Evolutionary conservation across 2,113 vertebrate species (phyloP).

Genomic region (Antigone vipio): DNA sequence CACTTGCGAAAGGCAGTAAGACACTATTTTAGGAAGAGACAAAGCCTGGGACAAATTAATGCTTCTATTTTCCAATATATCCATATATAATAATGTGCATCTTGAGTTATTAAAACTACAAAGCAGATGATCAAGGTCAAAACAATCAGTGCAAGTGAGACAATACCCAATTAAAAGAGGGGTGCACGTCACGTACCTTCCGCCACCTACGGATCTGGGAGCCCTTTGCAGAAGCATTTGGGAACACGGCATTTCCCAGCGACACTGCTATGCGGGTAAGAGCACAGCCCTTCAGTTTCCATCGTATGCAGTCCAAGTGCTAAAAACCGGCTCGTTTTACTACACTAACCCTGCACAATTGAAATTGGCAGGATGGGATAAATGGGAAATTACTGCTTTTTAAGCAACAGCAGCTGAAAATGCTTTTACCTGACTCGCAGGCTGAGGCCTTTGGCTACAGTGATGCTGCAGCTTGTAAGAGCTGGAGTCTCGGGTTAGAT

Average conservation of each 20-base stretch:
- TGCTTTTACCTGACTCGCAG: neutral
- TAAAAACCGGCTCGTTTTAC: neutral
- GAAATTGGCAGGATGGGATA: rapidly evolving
- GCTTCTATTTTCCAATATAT: neutral
- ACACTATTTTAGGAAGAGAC: neutral
- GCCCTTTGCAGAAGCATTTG: neutral
- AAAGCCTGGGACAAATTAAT: neutral
- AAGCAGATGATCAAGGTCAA: neutral
- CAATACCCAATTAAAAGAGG: neutral
- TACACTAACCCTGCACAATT: neutral
- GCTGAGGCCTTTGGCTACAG: neutral
- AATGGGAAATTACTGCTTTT: neutral
- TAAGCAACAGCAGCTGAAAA: neutral
- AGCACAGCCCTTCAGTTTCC: neutral
- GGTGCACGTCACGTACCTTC: neutral
- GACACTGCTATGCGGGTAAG: rapidly evolving
- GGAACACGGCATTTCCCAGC: rapidly evolving
- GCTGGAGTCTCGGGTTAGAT: neutral
- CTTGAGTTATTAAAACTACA: neutral
- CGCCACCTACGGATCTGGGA: neutral
- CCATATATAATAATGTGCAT: neutral
- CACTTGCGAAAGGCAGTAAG: neutral
- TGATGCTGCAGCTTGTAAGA: neutral
- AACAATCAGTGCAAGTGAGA: neutral
- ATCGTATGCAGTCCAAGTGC: rapidly evolving